Base-by-base conservation (phyloP, 1,140 invertebrate species). In the Olivierus martensii region DNA sequence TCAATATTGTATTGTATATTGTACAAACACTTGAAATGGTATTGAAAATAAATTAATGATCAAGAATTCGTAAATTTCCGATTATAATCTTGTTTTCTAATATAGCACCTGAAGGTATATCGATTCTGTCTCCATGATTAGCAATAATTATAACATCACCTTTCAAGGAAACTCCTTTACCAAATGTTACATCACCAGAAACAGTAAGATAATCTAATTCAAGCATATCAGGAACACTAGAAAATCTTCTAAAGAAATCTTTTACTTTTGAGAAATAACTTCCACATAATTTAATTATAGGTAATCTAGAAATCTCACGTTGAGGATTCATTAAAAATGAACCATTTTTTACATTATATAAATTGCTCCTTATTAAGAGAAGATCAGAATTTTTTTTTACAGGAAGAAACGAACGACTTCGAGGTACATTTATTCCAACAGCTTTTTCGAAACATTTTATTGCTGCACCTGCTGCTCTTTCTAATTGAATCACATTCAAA, bases 101-200 rank as follows among this genome's bases (percentile, higher is more conserved):
- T 52, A 90, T 74, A 2, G 93, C 87, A 18, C 93, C 93, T 14
- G 88, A 80, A 12, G 96, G 95, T 61, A 99, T 93, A 76, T 99
- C 94, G 60, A 99, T 99, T 53, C 92, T 77, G 63, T 99, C 94
- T 36, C 95, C 94, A 69, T 98, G 92, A 72, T 99, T 99, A 2
- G 95, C 95, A 65, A 99, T 99, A 52, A 99, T 95, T 55, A 99
- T 98, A 0, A 99, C 95, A 44, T 95, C 98, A 15, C 95, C 95
- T 84, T 87, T 89, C 12, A 99, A 73, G n/a, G 82, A 80, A 18
- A 99, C 93, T 22, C 82, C 81, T 70, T 83, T 84, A 19, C 95
- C 95, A 69, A 99, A 99, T 3, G 92, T 98, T 14, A 99, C 95
- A 74, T 99, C 93, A 4, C 96, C 96, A 21, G 93, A 97, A 0